These are phyloP conservation scores for Pterocles burchelli DNA, from an alignment of 2,113 vertebrate species.

Conservation along the genomic window DNA sequence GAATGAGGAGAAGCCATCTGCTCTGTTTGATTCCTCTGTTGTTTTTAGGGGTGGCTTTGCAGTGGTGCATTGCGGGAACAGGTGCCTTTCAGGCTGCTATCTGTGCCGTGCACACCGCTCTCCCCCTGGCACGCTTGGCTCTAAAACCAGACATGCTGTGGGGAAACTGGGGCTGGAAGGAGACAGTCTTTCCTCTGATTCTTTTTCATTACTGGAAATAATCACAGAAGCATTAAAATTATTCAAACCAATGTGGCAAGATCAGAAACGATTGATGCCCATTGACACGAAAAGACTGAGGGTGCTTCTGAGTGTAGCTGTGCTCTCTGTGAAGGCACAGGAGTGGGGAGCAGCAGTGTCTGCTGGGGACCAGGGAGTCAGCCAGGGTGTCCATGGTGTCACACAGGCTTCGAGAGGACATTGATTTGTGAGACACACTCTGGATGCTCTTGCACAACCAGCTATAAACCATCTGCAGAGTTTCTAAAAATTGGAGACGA, in stretches of 20 bases:
- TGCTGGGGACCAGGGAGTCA: neutral
- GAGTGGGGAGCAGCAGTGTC: neutral
- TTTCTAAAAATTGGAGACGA: neutral
- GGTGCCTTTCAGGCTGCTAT: neutral
- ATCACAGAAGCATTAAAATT: neutral
- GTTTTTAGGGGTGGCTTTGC: neutral
- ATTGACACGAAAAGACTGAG: neutral
- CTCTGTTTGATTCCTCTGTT: neutral
- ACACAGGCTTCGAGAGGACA: rapidly evolving
- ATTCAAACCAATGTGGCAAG: neutral
- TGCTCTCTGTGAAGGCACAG: neutral
- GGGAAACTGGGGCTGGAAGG: neutral
- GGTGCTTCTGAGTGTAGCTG: neutral
- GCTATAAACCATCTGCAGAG: neutral
- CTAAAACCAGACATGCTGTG: neutral
- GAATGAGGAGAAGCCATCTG: neutral
- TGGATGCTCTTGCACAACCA: neutral
- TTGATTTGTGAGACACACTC: neutral
- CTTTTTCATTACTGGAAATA: neutral
- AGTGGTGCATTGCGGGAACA: neutral
- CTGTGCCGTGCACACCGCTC: neutral
- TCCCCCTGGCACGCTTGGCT: neutral
- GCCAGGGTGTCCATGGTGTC: neutral
- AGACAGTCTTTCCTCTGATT: neutral
- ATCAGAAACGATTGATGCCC: neutral